Evolutionary conservation across 2,797 vertebrate species (phyloP).

Genomic region (Glyptemys insculpta): DNA sequence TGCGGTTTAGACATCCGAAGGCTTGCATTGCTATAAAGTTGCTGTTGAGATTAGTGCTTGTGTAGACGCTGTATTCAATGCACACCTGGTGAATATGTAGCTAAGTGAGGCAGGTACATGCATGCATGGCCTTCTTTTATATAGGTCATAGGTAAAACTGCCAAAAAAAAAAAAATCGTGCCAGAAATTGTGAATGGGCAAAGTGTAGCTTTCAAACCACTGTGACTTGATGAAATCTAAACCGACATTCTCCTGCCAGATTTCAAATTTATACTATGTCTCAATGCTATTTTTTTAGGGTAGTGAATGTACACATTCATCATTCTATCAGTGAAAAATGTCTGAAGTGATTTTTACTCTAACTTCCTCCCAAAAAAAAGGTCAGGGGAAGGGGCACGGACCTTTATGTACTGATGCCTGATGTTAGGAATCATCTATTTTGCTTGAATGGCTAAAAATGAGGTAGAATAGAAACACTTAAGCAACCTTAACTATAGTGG

Average conservation of each 20-base stretch:
- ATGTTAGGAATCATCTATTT: not conserved
- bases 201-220: not conserved
- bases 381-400: not conserved
- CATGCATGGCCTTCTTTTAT: not conserved
- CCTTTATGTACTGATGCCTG: not conserved
- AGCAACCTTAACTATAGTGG: not conserved
- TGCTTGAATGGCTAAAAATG: not conserved
- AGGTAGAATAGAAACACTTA: not conserved
- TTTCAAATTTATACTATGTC: not conserved
- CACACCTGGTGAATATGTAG: not conserved
- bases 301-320: not conserved
- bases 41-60: not conserved
- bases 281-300: not conserved
- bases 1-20: not conserved
- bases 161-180: not conserved
- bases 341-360: not conserved
- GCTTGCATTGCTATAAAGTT: not conserved
- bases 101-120: not conserved
- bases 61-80: not conserved
- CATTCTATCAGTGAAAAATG: not conserved
- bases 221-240: not conserved
- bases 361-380: not conserved
- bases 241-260: not conserved
- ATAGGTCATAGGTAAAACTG: not conserved
- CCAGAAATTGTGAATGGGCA: not conserved